Conservation (phyloP, 2,888 invertebrate genomes). For the Archips xylosteana region DNA sequence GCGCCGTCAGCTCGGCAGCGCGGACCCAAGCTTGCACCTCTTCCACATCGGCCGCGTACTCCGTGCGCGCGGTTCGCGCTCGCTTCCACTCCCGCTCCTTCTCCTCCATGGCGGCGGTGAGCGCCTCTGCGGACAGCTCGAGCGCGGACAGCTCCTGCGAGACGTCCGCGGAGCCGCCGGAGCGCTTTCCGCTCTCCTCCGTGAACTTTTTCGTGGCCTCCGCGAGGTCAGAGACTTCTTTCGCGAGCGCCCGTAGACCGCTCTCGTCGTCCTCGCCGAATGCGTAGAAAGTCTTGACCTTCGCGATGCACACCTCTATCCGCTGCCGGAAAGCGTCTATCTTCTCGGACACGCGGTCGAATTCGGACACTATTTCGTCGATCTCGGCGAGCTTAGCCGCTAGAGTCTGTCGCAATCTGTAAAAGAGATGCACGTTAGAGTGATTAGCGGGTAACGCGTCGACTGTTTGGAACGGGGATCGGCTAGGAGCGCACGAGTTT, state of each 20-base stretch:
- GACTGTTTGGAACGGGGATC: conserved; percentile 57
- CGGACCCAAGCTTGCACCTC: conserved; percentile 94
- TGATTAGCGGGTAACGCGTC: conserved; percentile 59
- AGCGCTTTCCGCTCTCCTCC: conserved; percentile 86
- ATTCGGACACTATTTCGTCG: conserved; percentile 90
- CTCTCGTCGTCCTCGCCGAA: conserved; percentile 90
- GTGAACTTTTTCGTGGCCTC: conserved; percentile 86
- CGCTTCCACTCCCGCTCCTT: conserved; percentile 95
- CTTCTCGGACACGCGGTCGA: conserved; percentile 89
- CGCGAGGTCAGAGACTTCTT: conserved; percentile 85
- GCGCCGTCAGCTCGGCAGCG: conserved; percentile 92
- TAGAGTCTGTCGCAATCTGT: conserved; percentile 92
- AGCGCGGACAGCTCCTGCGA: conserved; percentile 92
- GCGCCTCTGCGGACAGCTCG: conserved; percentile 92
- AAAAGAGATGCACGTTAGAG: conserved; percentile 61
- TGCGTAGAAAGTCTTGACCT: conserved; percentile 90
- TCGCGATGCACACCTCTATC: conserved; percentile 88
- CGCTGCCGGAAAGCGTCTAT: conserved; percentile 89
- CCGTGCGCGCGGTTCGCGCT: conserved; percentile 92
- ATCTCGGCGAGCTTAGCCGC: conserved; percentile 91
- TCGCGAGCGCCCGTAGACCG: conserved; percentile 85
- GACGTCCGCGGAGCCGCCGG: conserved; percentile 89
- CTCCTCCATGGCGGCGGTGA: conserved; percentile 93
- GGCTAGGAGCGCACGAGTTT: conserved; percentile 61
- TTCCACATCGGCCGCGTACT: conserved; percentile 92